Evolutionary conservation across 2,888 invertebrate genomes (phyloP), one percentile per base, ranked within the genome.

Genomic region (Tetragonula carbonaria): DNA sequence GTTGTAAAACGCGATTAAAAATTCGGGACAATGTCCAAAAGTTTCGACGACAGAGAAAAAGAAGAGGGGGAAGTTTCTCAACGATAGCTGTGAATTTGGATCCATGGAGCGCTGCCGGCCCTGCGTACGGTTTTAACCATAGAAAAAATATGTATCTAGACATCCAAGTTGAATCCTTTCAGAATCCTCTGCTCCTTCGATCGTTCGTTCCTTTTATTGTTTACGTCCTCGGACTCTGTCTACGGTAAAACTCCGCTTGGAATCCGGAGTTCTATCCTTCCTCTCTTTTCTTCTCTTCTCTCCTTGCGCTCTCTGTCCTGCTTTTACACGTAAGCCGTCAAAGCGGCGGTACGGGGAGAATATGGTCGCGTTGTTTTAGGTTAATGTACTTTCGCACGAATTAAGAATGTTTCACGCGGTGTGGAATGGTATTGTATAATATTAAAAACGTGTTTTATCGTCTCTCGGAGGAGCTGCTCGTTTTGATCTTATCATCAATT

Each of bases 211-310:
- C 84, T 80, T 28, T 83, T 77, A 79, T 86, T 90, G 88, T 88
- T 87, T 88, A 89, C 84, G 80, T 88, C 82, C 85, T 85, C 84
- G 68, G 84, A 82, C 73, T 85, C 11, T 78, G 75, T 59, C 57
- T 28, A 70, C 57, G 72, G 74, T 62, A 81, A 80, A 84, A 77
- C 45, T 45, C 45, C 78, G 72, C 28, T 45, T 78, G 72, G 73
- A 80, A 68, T 59, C 65, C 45, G 77, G 74, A 77, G 71, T 53
- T 68, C 23, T 72, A n/a, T 71, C 74, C 79, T 81, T 79, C 70
- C 53, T 55, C 73, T 77, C 38, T 55, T 75, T 77, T 76, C 55
- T 59, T 67, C 67, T 77, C 53, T 80, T 76, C 62, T 70, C 33
- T 33, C 78, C 66, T 53, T 38, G 21, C 6, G 4, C 14, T 57